Conservation (phyloP, 2,113 vertebrate genomes). For the Pelecanus crispus region DNA sequence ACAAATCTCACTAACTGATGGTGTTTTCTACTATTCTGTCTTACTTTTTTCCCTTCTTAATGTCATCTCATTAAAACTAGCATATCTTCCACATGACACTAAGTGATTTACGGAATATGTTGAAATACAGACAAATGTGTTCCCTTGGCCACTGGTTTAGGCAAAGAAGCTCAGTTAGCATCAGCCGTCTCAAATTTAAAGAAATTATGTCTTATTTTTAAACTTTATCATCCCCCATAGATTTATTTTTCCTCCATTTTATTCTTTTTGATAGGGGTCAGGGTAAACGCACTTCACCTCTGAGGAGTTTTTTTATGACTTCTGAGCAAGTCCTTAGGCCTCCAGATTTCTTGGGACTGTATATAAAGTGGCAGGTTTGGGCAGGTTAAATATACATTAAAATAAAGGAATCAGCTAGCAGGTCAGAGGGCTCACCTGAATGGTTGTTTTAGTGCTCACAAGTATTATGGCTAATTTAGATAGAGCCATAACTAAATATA, state of each 20-base stretch:
- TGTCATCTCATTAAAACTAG: not conserved
- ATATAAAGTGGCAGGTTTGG: not conserved
- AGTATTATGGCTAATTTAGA: not conserved
- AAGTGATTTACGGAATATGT: not conserved
- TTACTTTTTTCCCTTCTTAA: not conserved
- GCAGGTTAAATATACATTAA: not conserved
- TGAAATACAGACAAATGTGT: not conserved
- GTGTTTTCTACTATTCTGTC: not conserved
- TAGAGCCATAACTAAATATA: not conserved
- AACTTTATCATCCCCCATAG: not conserved
- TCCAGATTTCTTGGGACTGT: not conserved
- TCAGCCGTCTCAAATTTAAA: not conserved
- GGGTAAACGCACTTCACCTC: not conserved
- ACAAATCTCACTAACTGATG: not conserved
- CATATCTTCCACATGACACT: not conserved
- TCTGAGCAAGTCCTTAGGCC: not conserved
- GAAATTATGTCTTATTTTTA: not conserved
- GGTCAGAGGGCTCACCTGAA: not conserved
- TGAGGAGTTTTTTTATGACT: not conserved
- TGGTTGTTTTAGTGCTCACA: not conserved
- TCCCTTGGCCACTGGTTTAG: not conserved
- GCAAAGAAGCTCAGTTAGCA: not conserved
- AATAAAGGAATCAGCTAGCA: not conserved
- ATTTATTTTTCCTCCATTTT: not conserved
- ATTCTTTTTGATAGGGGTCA: not conserved